Evolutionary conservation across 1,140 invertebrate species (phyloP), one percentile per base, ranked within the genome.

Genomic region (Trialeurodes vaporariorum): DNA sequence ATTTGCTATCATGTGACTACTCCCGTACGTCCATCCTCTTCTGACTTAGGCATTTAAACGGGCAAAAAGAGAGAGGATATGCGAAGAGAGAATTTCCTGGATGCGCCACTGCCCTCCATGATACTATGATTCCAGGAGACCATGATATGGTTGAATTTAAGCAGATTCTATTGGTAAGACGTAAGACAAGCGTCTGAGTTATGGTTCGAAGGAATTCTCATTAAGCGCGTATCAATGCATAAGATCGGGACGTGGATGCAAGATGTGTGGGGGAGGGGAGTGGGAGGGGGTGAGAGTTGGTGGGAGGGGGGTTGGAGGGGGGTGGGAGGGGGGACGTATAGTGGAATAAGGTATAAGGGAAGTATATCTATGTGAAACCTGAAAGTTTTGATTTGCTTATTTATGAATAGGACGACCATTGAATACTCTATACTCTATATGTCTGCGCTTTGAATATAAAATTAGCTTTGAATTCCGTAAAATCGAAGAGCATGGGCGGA

Each of bases 381-480:
- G 34, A 49, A 49, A 49, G 34, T 49, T 49, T n/a, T 49, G 34
- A 49, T 49, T 49, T 49, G 34, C 34, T 49, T 49, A 49, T 49
- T 49, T 49, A 49, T 49, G 34, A 17, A 49, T 49, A 49, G 5
- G 34, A 49, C 34, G 34, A 17, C 34, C 5, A 17, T 49, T 49
- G 34, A 49, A 17, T 5, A 49, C 17, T 49, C 34, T 49, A n/a
- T n/a, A n/a, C n/a, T n/a, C n/a, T n/a, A n/a, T n/a, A n/a, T n/a
- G n/a, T n/a, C n/a, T n/a, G n/a, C n/a, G n/a, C n/a, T n/a, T n/a
- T n/a, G n/a, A n/a, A n/a, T n/a, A n/a, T n/a, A n/a, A n/a, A n/a
- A n/a, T n/a, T n/a, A n/a, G n/a, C n/a, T n/a, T n/a, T n/a, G n/a
- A n/a, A n/a, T n/a, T n/a, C n/a, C n/a, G n/a, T n/a, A n/a, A n/a